Evolutionary conservation across 1,140 invertebrate species (phyloP), one percentile per base, ranked within the genome.

Genomic region (Tetramorium simillimum): DNA sequence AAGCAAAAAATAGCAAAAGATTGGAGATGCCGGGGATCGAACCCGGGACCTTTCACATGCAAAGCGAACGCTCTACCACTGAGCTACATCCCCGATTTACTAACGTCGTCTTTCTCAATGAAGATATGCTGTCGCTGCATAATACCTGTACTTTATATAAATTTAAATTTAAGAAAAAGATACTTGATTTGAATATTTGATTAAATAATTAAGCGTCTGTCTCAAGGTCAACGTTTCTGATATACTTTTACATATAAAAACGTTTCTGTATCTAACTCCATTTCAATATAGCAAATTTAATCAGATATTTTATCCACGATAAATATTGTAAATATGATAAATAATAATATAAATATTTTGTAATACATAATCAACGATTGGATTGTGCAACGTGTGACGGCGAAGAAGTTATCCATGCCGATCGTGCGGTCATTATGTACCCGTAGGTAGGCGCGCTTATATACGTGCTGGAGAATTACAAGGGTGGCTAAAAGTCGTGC

Each of bases 21-120:
- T 88, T 96, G 96, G 96, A 96, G 96, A 95, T 96, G 96, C 96
- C 95, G 96, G 96, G 96, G 96, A 96, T 97, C 95, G 96, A 97
- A 97, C 96, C 96, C 96, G 95, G 96, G 96, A 95, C 96, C 96
- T 97, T 96, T 96, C 96, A 96, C 96, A 97, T 97, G 96, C 96
- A 96, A 97, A 97, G 96, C 96, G 96, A 96, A 96, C 96, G 96
- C 96, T 95, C 94, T 95, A 95, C 94, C 94, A 95, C 94, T 95
- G 94, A 94, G 94, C 94, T 95, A 95, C 94, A 95, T 94, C 94
- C 94, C 94, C 94, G 62, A 1, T 10, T 53, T 28, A 28, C 1
- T 1, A 18, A 1, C 10, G 33, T 4, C 18, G 5, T 24, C 10
- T 60, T 21, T 0, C 0, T 7, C 1, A 0, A 1, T 10, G 7